phyloP scores from a whole-genome alignment of 2,113 vertebrate genomes.

The Caranx ignobilis region DNA sequence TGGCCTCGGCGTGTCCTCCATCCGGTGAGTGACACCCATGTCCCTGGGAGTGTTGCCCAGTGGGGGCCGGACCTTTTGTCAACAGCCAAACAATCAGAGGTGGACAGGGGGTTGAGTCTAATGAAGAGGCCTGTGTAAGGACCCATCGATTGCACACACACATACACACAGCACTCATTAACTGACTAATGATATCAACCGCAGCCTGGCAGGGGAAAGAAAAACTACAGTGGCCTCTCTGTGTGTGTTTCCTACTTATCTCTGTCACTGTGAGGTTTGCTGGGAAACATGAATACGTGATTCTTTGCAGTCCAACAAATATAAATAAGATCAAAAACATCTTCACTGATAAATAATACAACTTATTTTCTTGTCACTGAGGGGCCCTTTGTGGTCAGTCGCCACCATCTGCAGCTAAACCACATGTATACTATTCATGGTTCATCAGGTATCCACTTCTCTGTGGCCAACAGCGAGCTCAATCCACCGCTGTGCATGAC shows the following conservation, averaged over 20 bases:
- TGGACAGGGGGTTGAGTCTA: constrained; percentile 63
- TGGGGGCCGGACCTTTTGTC: constrained; percentile 50
- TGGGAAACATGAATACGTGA: background rate
- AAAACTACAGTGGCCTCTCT: constrained; percentile 7
- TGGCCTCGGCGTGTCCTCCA: constrained; percentile 14
- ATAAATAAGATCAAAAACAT: background rate
- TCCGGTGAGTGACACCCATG: constrained; percentile 57
- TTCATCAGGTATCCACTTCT: constrained; percentile 17
- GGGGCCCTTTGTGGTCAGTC: background rate
- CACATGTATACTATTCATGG: constrained; percentile 12
- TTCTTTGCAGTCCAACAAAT: background rate
- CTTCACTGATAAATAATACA: background rate
- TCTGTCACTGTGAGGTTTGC: background rate
- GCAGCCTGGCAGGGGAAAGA: constrained; percentile 22
- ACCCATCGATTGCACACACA: constrained; percentile 63
- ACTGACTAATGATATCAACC: constrained; percentile 71
- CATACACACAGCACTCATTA: constrained; percentile 73
- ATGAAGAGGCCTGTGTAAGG: constrained; percentile 75
- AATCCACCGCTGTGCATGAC: constrained; percentile 33
- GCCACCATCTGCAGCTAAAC: constrained; percentile 2
- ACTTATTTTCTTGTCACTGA: background rate
- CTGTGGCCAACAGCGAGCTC: constrained; percentile 4
- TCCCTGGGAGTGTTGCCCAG: constrained; percentile 17
- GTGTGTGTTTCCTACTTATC: constrained; percentile 5
- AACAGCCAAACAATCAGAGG: constrained; percentile 61